phyloP scores from a whole-genome alignment of 1,140 invertebrate genomes.

The Drosophila burlai region DNA sequence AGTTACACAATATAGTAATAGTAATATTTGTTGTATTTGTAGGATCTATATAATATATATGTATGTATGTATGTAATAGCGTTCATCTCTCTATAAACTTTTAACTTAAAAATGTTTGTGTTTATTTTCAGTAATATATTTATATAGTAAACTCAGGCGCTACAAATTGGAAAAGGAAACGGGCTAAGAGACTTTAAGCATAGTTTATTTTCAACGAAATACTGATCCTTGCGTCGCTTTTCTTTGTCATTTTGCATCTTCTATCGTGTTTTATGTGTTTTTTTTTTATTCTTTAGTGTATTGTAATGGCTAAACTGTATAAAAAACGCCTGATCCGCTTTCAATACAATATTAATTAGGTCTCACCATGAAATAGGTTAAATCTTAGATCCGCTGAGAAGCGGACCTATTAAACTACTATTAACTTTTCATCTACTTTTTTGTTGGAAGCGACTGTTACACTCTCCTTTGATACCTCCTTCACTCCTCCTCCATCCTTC shows the following conservation, averaged over 20 bases:
- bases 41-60: constrained; percentile 57
- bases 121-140: constrained; percentile 30
- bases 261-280: neutral
- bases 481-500: neutral
- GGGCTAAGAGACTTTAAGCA: constrained; percentile 56
- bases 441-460: constrained; percentile 64
- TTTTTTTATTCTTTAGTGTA: constrained; percentile 10
- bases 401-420: constrained; percentile 51
- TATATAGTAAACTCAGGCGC: constrained; percentile 39
- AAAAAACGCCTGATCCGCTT: constrained; percentile 64
- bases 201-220: constrained; percentile 72
- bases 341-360: constrained; percentile 52
- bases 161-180: constrained; percentile 69
- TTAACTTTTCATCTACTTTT: constrained; percentile 49
- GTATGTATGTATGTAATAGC: constrained; percentile 65
- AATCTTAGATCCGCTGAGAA: constrained; percentile 37
- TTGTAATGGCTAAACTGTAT: constrained; percentile 71
- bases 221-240: constrained; percentile 68
- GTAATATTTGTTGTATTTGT: constrained; percentile 70
- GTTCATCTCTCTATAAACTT: constrained; percentile 36
- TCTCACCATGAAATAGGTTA: constrained; percentile 28
- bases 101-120: constrained; percentile 43
- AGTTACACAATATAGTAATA: constrained; percentile 78
- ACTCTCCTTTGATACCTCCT: constrained; percentile 16
- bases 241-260: constrained; percentile 77